Percentiles rank a stretch among this genome's conserved stretches.
These are phyloP conservation scores for Sinocyclocheilus grahami DNA, from an alignment of 2,113 vertebrate genomes.

Conservation along the genomic window DNA sequence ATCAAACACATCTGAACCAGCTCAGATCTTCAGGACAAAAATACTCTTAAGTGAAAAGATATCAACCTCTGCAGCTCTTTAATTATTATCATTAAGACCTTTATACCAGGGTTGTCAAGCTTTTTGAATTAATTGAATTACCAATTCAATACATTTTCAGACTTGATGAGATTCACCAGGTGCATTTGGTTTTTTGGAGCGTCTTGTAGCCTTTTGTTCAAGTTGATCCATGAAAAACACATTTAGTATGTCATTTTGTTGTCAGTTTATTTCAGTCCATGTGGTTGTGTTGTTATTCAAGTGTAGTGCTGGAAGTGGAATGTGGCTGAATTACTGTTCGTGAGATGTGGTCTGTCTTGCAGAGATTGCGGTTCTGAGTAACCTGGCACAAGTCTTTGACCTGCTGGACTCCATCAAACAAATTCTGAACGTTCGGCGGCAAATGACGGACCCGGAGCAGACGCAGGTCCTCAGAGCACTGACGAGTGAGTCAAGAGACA, in stretches of 20 bases:
- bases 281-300: background rate
- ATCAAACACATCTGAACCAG: background rate
- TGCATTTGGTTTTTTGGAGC: background rate
- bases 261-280: background rate
- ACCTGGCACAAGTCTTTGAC: conserved; percentile 92
- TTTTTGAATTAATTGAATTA: no score
- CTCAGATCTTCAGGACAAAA: no score
- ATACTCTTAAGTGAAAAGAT: no score
- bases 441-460: conserved; percentile 87
- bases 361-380: conserved; percentile 96
- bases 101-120: no score
- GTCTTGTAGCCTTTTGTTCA: background rate
- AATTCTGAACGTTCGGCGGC: conserved; percentile 85
- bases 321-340: background rate
- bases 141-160: background rate
- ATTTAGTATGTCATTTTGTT: background rate
- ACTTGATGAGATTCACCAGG: background rate
- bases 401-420: conserved; percentile 92
- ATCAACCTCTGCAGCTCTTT: no score
- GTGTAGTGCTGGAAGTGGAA: background rate
- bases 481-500: conserved; percentile 76
- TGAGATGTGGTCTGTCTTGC: conserved; percentile 62
- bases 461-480: conserved; percentile 86
- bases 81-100: no score
- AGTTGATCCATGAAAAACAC: background rate